Conservation (phyloP, 1,140 invertebrate genomes). For the Brachionus sp. region DNA sequence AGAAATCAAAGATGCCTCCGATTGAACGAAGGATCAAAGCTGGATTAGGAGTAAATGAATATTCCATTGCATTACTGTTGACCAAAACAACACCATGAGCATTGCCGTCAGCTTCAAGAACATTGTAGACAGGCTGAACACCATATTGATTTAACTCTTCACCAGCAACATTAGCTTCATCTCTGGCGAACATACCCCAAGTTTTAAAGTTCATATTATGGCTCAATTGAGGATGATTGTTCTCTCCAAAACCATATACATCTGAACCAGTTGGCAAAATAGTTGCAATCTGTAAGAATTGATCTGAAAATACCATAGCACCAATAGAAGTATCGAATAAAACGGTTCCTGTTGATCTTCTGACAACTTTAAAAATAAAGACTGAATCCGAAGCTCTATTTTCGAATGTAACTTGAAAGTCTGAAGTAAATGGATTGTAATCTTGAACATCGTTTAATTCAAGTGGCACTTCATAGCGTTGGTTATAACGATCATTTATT, state of each 20-base stretch:
- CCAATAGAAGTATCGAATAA: conserved; percentile 47
- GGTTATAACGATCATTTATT: conserved; percentile 22
- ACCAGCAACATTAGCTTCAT: conserved; percentile 23
- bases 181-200: conserved; percentile 39
- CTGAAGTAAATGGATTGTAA: background rate
- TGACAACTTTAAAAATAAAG: conserved; percentile 35
- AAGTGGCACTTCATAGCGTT: conserved; percentile 44
- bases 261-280: conserved; percentile 41
- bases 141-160: conserved; percentile 41
- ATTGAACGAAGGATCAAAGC: conserved; percentile 54
- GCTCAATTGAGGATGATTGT: conserved; percentile 36
- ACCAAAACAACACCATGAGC: conserved; percentile 55
- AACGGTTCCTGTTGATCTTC: background rate
- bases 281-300: conserved; percentile 47
- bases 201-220: conserved; percentile 33
- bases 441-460: conserved; percentile 27
- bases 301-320: conserved; percentile 45
- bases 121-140: conserved; percentile 68
- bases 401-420: background rate
- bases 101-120: conserved; percentile 61
- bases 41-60: conserved; percentile 48
- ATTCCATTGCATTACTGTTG: conserved; percentile 56
- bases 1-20: conserved; percentile 60
- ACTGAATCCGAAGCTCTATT: conserved; percentile 15
- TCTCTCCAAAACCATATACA: conserved; percentile 46